Conservation (phyloP, 2,888 invertebrate genomes). For the Cylloceria caligata region DNA sequence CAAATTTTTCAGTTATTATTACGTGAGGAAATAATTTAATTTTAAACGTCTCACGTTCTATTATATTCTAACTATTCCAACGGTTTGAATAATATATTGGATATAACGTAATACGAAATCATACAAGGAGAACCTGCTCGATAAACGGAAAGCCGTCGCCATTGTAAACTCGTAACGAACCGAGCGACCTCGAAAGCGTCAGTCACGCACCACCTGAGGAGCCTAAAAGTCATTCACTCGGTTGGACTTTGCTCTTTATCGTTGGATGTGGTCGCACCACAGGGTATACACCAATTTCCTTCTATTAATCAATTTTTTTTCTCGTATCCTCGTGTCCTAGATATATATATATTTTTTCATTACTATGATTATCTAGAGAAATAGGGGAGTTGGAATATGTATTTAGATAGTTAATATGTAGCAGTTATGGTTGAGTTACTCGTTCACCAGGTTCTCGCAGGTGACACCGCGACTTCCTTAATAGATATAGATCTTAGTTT, state of each 20-base stretch:
- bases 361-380: constrained; percentile 8
- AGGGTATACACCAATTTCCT: constrained; percentile 41
- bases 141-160: constrained; percentile 18
- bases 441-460: constrained; percentile 47
- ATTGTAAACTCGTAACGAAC: constrained; percentile 56
- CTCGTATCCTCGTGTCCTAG: neutral
- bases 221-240: constrained; percentile 45
- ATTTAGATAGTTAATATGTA: neutral
- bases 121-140: constrained; percentile 18
- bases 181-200: constrained; percentile 53
- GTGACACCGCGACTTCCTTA: constrained; percentile 60
- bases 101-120: neutral
- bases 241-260: constrained; percentile 19
- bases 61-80: too few relatives aligned
- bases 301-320: constrained; percentile 42
- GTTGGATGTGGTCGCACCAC: constrained; percentile 33
- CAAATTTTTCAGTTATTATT: constrained; percentile 80
- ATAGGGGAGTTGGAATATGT: neutral
- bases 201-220: constrained; percentile 62
- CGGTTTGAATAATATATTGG: constrained; percentile 7
- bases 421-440: constrained; percentile 14
- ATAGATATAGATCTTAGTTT: constrained; percentile 58
- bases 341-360: constrained; percentile 22
- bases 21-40: constrained; percentile 18
- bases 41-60: constrained; percentile 17